Evolutionary conservation across 2,113 vertebrate species (phyloP), one percentile per base, ranked within the genome.

Genomic region (Pygoscelis adeliae): DNA sequence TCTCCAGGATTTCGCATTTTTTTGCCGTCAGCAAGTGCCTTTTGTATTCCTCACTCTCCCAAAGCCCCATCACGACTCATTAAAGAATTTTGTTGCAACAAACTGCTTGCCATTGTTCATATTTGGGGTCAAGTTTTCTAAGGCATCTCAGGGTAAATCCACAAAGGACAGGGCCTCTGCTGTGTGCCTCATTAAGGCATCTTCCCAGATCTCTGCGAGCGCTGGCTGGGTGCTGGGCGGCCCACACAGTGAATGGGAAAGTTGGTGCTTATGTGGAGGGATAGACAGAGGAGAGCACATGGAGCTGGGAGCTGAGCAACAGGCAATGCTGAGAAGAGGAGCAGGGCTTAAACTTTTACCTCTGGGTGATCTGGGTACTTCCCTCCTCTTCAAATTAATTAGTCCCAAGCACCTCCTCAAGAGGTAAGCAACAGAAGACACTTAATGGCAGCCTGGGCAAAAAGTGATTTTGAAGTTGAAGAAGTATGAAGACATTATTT

Each of bases 191-290:
- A 0, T 59, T 76, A 40, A 40, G 12, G 11, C 21, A 69, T 42
- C 21, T 85, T 10, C n/a, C 15, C 5, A 1, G 5, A 21, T 50
- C 22, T 59, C 40, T 2, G 3, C 0, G 0, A 20, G 36, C 0
- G 0, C 29, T 36, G 25, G 5, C 22, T 22, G 56, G 8, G 3
- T 76, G 29, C 62, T 87, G 77, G 10, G 13, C 34, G 89, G 27
- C 36, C 50, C 32, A 27, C 27, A 49, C 1, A 23, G 16, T 5
- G 13, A 89, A 56, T 34, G 36, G 56, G 38, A 71, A 85, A 55
- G 5, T 2, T 49, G 56, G 27, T 22, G 29, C 7, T 63, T 50
- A 13, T 17, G 20, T 18, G 27, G 44, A 74, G 42, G 46, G 22
- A 46, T 11, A 40, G 44, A n/a, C 34, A 89, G 62, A 53, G 42